These are phyloP conservation scores for Romanogobio albipinnatus DNA, from an alignment of 2,113 vertebrate genomes.

Conservation along the genomic window DNA sequence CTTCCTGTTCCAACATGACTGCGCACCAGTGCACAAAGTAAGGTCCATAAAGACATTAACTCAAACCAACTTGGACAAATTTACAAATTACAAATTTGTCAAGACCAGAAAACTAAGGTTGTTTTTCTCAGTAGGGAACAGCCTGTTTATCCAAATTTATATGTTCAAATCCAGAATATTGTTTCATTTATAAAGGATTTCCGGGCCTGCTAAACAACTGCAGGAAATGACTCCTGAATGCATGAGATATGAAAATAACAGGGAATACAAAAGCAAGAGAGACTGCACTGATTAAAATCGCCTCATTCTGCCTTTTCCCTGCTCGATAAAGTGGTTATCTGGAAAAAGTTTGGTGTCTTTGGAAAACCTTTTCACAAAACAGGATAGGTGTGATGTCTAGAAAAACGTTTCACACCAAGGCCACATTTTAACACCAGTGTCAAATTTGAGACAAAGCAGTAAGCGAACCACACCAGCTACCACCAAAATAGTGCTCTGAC, in stretches of 20 bases:
- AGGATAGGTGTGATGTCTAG: conserved; percentile 34
- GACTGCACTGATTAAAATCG: conserved; percentile 13
- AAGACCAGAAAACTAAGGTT: neutral
- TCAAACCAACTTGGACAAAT: neutral
- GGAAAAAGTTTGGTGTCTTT: neutral
- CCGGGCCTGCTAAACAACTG: conserved; percentile 55
- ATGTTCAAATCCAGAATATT: conserved; percentile 23
- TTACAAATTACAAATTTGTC: too few species aligned
- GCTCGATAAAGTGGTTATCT: neutral
- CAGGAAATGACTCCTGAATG: conserved; percentile 61
- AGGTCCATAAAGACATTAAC: too few species aligned
- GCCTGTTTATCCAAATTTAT: neutral
- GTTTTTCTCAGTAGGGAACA: neutral
- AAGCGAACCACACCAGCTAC: conserved; percentile 4
- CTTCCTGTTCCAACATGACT: too few species aligned
- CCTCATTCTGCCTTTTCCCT: neutral
- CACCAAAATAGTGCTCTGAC: conserved; percentile 52
- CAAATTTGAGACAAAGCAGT: conserved; percentile 35
- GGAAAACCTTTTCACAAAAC: conserved; percentile 37
- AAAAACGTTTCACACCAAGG: conserved; percentile 22
- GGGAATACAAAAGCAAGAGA: conserved; percentile 36
- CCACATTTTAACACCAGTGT: conserved; percentile 10
- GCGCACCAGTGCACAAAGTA: too few species aligned
- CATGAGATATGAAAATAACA: conserved; percentile 53
- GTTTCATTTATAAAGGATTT: conserved; percentile 54